Evolutionary conservation across 92 coral and sea anemone species (phyloP).

Genomic region (Parazoanthus darwini): DNA sequence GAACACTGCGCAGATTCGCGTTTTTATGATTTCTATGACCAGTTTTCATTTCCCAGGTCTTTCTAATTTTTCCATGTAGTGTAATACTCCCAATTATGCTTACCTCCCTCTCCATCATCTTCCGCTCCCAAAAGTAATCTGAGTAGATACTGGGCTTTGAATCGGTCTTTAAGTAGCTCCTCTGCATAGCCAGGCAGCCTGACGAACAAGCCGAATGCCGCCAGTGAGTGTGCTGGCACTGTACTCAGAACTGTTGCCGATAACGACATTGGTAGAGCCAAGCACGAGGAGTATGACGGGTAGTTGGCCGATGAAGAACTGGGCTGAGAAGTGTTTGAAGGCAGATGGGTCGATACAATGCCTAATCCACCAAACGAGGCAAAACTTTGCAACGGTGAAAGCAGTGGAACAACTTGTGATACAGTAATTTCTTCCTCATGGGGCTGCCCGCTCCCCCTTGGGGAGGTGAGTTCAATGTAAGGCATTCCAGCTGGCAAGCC

Average conservation of each 20-base stretch:
- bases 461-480: constrained; percentile 58
- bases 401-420: constrained; percentile 47
- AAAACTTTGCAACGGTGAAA: constrained; percentile 78
- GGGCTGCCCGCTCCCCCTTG: neutral
- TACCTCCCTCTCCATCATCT: constrained; percentile 97
- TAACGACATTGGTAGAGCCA: constrained; percentile 70
- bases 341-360: constrained; percentile 75
- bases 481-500: constrained; percentile 78
- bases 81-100: neutral
- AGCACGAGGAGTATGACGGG: constrained; percentile 51
- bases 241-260: constrained; percentile 84
- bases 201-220: constrained; percentile 93
- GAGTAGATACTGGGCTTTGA: constrained; percentile 84
- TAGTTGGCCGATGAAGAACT: constrained; percentile 25
- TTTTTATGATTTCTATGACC: too few species aligned
- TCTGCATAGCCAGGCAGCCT: constrained; percentile 91
- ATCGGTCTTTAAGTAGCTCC: constrained; percentile 80
- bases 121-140: constrained; percentile 95
- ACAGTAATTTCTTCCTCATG: constrained; percentile 16
- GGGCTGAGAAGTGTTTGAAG: constrained; percentile 58
- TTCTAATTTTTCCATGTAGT: neutral
- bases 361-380: constrained; percentile 88
- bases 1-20: neutral
- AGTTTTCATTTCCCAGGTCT: too few species aligned
- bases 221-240: constrained; percentile 96